Conservation (phyloP, 2,888 invertebrate genomes). For the Nephrotoma guestfalica region DNA sequence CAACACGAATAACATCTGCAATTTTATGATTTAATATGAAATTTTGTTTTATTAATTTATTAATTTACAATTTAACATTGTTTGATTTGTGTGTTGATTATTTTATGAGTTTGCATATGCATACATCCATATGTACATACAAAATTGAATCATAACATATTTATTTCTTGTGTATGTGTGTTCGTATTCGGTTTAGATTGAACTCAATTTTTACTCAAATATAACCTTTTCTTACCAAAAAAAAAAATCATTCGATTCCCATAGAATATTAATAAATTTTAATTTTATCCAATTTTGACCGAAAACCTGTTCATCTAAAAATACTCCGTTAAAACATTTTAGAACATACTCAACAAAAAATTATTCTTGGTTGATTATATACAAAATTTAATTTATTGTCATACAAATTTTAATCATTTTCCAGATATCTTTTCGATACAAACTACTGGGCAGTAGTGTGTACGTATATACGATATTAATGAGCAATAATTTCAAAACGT, state of each 20-base stretch:
- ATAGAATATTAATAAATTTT: neutral
- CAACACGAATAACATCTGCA: neutral
- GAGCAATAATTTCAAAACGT: neutral
- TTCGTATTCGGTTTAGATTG: neutral
- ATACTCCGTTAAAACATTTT: neutral
- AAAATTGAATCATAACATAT: neutral
- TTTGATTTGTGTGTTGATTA: neutral
- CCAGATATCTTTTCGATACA: neutral
- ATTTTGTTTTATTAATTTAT: neutral
- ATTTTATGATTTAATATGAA: neutral
- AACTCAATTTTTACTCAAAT: neutral
- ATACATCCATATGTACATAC: too few species aligned
- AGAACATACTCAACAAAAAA: neutral
- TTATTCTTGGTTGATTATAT: neutral
- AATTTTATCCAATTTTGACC: neutral
- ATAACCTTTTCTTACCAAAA: neutral
- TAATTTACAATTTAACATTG: neutral
- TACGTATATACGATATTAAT: neutral
- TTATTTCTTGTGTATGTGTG: neutral
- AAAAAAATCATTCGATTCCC: neutral
- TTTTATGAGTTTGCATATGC: neutral
- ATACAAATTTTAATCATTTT: neutral
- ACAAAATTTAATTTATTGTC: neutral
- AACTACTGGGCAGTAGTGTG: neutral
- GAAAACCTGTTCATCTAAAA: neutral